These are phyloP conservation scores for Meloidogyne hapla DNA, from an alignment of 1,140 invertebrate species.

Conservation along the genomic window DNA sequence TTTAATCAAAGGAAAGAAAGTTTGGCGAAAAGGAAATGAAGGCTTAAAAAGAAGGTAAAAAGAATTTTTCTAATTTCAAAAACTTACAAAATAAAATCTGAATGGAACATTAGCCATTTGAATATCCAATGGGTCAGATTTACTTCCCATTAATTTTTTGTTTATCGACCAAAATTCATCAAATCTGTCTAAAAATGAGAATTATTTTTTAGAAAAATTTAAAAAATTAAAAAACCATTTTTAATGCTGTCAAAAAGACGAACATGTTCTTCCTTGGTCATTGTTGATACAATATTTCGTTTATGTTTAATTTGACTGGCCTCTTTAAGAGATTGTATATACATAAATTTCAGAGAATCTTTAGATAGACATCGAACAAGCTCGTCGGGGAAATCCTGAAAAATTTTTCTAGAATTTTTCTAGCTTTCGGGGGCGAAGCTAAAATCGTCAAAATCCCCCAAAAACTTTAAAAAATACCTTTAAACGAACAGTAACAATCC, in stretches of 20 bases:
- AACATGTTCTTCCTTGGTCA: conserved; percentile 97
- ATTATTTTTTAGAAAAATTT: conserved; percentile 12
- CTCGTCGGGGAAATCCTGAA: conserved; percentile 68
- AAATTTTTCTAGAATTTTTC: conserved; percentile 24
- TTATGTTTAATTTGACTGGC: conserved; percentile 93
- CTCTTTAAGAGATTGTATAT: conserved; percentile 92
- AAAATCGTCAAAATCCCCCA: background rate
- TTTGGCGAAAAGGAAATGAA: conserved; percentile 26
- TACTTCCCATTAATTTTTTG: conserved; percentile 84
- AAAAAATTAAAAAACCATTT: conserved; percentile 73
- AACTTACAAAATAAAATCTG: conserved; percentile 46
- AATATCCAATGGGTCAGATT: conserved; percentile 50
- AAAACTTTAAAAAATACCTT: conserved; percentile 74
- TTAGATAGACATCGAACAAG: conserved; percentile 69
- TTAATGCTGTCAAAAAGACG: conserved; percentile 89
- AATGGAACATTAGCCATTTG: conserved; percentile 68
- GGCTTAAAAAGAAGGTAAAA: conserved; percentile 73
- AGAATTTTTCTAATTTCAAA: conserved; percentile 70
- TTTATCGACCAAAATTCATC: conserved; percentile 98
- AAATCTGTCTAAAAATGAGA: conserved; percentile 79
- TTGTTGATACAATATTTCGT: conserved; percentile 82
- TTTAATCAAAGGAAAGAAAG: conserved; percentile 32
- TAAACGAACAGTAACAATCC: conserved; percentile 92
- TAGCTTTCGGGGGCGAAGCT: too few relatives aligned
- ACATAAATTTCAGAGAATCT: conserved; percentile 86